A percentile compares a stretch with the other conserved stretches of the same genome.
Evolutionary conservation across 2,888 invertebrate genomes (phyloP).

Genomic region (Serripes groenlandicus): DNA sequence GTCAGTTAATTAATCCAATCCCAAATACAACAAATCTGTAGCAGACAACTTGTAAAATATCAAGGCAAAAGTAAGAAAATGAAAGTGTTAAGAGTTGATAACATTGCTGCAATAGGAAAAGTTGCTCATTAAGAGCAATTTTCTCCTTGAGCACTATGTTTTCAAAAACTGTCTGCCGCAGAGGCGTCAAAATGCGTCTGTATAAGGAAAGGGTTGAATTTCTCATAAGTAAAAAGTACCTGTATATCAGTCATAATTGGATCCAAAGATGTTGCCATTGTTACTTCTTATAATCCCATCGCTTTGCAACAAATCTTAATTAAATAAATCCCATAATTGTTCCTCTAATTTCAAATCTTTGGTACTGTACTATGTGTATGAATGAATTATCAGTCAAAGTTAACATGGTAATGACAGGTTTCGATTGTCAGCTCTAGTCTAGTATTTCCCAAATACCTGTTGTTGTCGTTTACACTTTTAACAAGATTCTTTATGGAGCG

Average conservation of each 20-base stretch:
- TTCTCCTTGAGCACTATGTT: neutral
- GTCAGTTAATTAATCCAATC: too few species aligned
- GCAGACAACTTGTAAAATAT: too few species aligned
- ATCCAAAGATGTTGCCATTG: conserved; percentile 22
- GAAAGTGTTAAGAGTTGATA: neutral
- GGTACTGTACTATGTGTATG: too few species aligned
- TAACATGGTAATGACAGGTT: conserved; percentile 2
- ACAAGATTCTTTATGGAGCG: conserved; percentile 5
- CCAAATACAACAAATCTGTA: too few species aligned
- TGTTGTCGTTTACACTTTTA: conserved; percentile 7
- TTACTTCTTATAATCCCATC: neutral
- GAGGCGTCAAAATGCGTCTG: too few species aligned
- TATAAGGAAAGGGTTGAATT: too few species aligned
- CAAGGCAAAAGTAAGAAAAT: too few species aligned
- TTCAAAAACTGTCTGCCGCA: too few species aligned
- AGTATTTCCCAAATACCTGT: neutral
- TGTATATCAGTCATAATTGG: neutral
- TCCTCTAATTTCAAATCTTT: neutral
- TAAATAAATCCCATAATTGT: neutral
- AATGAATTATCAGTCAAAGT: neutral
- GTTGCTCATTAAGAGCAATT: neutral
- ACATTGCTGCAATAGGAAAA: neutral
- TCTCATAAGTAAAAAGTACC: conserved; percentile 8
- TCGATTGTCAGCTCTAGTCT: neutral
- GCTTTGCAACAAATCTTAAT: neutral